Evolutionary conservation across 1,140 invertebrate species (phyloP).

Genomic region (Lysiphlebus fabarum): DNA sequence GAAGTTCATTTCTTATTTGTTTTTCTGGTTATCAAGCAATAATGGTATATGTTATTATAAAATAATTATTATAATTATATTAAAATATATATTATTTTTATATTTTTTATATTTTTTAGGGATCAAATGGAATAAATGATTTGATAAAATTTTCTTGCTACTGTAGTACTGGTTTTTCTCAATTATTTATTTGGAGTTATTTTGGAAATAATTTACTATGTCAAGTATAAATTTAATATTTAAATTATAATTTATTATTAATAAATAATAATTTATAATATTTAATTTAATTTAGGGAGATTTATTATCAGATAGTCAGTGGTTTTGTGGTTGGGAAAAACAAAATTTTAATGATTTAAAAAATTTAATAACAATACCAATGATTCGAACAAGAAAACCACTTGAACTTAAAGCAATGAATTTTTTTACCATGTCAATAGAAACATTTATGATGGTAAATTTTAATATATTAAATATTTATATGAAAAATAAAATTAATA

Average conservation of each 20-base stretch:
- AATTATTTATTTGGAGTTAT: constrained; percentile 25
- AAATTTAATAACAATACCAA: neutral
- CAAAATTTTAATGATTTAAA: neutral
- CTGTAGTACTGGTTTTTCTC: constrained; percentile 23
- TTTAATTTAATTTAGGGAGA: neutral
- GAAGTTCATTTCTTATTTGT: constrained; percentile 37
- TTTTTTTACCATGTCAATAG: constrained; percentile 8
- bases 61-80: neutral
- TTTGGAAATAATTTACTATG: constrained; percentile 24
- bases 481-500: too few relatives aligned
- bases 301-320: neutral
- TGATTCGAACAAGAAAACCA: neutral
- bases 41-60: constrained; percentile 30
- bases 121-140: constrained; percentile 12
- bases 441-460: constrained; percentile 7
- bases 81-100: neutral
- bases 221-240: constrained; percentile 11
- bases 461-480: neutral
- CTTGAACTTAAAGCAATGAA: constrained; percentile 3
- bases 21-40: constrained; percentile 35
- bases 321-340: constrained; percentile 3
- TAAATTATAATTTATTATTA: too few relatives aligned
- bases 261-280: too few relatives aligned
- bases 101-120: constrained; percentile 18
- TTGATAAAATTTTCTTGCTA: constrained; percentile 25